Conservation (phyloP, 2,113 vertebrate species). For the Thalassarche chlororhynchos region DNA sequence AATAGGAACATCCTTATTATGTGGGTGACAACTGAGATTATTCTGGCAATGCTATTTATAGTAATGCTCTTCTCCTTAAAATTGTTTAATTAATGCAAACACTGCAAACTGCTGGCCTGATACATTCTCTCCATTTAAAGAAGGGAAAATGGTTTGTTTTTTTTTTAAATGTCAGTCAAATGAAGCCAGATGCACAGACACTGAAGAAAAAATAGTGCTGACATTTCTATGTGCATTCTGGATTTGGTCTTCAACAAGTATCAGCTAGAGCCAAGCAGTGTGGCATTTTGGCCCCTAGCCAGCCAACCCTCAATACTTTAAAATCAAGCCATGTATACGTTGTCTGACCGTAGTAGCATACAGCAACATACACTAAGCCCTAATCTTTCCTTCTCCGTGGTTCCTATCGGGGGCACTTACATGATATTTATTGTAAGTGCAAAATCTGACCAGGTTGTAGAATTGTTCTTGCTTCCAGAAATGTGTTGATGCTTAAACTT, state of each 20-base stretch:
- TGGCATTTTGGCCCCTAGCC: not conserved
- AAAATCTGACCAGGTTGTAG: not conserved
- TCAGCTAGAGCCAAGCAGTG: not conserved
- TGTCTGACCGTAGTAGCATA: not conserved
- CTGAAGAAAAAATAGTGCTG: not conserved
- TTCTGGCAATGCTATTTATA: slow-evolving; percentile 31
- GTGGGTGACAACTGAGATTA: slow-evolving; percentile 12
- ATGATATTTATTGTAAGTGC: not conserved
- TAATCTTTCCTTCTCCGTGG: not conserved
- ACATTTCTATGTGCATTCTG: not conserved
- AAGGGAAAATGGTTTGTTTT: not conserved
- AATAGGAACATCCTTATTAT: slow-evolving; percentile 19
- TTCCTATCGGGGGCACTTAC: not conserved
- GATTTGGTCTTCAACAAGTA: not conserved
- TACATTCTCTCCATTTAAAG: not conserved
- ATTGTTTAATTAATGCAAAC: not conserved
- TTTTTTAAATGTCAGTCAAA: not conserved
- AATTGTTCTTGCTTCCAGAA: not conserved
- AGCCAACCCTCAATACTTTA: not conserved
- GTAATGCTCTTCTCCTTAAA: not conserved
- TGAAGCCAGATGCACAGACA: not conserved
- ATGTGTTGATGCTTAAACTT: not conserved
- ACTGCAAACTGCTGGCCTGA: not conserved
- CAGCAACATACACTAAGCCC: not conserved
- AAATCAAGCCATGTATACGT: not conserved